Conservation (phyloP, 1,140 invertebrate species). For the Trachymyrmex septentrionalis region DNA sequence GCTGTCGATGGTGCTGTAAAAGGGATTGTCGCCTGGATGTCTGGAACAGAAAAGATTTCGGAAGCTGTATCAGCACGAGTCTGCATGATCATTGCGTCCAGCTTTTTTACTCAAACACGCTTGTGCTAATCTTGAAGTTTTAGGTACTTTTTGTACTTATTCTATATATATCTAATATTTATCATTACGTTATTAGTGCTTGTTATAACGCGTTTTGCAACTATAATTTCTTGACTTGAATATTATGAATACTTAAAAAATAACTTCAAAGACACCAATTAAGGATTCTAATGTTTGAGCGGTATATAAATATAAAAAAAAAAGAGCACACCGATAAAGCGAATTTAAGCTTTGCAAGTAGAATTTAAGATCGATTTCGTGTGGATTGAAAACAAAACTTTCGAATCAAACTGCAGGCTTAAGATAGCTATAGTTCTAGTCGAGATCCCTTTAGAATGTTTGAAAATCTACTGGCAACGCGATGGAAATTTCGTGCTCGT, state of each 20-base stretch:
- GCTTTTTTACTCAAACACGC: neutral
- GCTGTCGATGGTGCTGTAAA: slow-evolving; percentile 99
- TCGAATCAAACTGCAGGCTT: slow-evolving; percentile 63
- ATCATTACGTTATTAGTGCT: neutral
- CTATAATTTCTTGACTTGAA: neutral
- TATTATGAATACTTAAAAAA: neutral
- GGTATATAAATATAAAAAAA: neutral
- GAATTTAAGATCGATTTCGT: neutral
- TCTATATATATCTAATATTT: neutral
- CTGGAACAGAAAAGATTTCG: slow-evolving; percentile 87
- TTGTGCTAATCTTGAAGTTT: neutral
- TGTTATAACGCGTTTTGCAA: neutral
- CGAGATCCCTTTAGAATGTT: slow-evolving; percentile 29
- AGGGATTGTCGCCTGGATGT: slow-evolving; percentile 97
- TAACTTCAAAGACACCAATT: neutral
- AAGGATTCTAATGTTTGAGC: neutral
- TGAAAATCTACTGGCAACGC: neutral
- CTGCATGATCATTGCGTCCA: neutral
- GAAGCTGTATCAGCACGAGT: slow-evolving; percentile 19
- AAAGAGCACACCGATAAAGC: slow-evolving; percentile 52
- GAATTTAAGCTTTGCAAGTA: slow-evolving; percentile 26
- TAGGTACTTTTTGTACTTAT: neutral
- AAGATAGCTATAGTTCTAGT: slow-evolving; percentile 16
- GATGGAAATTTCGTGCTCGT: slow-evolving; percentile 40
- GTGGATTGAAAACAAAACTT: slow-evolving; percentile 73